Percentiles rank a stretch among this genome's conserved stretches.
These are phyloP conservation scores for Phataginus tetradactyla DNA, from an alignment of 2,797 vertebrate species.

Conservation along the genomic window DNA sequence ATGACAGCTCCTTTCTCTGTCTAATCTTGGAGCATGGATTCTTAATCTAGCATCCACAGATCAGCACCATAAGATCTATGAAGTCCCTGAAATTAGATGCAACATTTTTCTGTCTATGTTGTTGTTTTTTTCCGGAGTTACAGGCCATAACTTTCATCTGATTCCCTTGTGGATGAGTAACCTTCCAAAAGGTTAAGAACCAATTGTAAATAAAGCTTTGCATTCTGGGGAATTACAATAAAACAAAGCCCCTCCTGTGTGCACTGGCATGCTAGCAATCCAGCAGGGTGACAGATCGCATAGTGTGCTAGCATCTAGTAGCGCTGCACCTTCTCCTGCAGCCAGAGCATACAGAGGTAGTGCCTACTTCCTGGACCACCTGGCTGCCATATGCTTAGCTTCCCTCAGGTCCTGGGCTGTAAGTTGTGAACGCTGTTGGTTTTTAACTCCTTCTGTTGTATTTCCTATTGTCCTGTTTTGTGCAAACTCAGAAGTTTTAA, in stretches of 20 bases:
- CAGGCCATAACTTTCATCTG: neutral
- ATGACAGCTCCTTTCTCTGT: neutral
- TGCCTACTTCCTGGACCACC: neutral
- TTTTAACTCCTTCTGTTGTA: neutral
- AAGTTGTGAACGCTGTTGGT: neutral
- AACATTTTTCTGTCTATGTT: neutral
- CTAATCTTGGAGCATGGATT: neutral
- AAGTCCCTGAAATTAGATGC: neutral
- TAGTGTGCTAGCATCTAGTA: rapidly evolving
- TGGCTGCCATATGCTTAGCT: neutral
- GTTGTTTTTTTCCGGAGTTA: neutral
- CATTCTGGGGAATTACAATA: neutral
- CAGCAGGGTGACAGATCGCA: rapidly evolving
- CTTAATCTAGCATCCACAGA: neutral
- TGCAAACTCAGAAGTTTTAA: neutral
- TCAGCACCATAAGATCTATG: neutral
- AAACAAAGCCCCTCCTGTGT: neutral
- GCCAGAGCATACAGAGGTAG: neutral
- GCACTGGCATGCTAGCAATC: neutral
- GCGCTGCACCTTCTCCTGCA: neutral
- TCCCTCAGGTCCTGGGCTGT: neutral
- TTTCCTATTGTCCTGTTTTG: neutral
- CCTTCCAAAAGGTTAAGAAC: neutral
- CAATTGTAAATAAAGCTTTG: neutral
- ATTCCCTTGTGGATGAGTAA: neutral